Percentiles rank a stretch among this genome's conserved stretches.
Conservation (phyloP, 2,888 invertebrate genomes). For the Zygogramma bicolorata region DNA sequence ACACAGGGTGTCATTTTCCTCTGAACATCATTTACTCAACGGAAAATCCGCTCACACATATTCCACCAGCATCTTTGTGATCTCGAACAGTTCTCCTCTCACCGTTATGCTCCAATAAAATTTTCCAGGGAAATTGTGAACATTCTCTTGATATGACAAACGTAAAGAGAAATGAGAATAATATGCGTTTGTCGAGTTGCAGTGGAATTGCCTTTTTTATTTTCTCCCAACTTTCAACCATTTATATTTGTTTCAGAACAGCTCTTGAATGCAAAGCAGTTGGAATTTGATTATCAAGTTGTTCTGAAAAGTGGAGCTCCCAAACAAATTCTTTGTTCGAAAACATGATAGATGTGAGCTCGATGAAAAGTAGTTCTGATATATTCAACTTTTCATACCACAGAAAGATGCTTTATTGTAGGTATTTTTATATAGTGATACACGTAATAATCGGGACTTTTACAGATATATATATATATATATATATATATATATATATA, state of each 20-base stretch:
- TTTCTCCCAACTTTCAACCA: neutral
- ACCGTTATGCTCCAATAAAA: neutral
- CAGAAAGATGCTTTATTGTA: too few species aligned
- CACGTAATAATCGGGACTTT: too few species aligned
- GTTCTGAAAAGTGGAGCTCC: neutral
- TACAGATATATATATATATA: too few species aligned
- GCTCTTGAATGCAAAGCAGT: conserved; percentile 1
- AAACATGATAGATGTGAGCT: too few species aligned
- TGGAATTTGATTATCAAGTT: neutral
- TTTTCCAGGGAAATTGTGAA: neutral
- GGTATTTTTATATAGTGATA: too few species aligned
- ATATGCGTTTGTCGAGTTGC: conserved; percentile 1
- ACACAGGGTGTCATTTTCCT: too few species aligned
- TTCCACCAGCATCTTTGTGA: neutral
- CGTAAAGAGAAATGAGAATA: conserved; percentile 3
- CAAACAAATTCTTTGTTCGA: neutral
- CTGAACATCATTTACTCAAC: too few species aligned
- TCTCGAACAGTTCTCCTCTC: neutral
- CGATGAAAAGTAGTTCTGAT: too few species aligned
- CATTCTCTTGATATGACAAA: conserved; percentile 3
- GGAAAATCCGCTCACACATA: neutral
- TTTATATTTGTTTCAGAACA: neutral
- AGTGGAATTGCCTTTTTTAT: neutral
- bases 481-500: too few species aligned
- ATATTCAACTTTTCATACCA: too few species aligned